phyloP scores from a whole-genome alignment of 2,888 invertebrate genomes.

The Perithous albicinctus region DNA sequence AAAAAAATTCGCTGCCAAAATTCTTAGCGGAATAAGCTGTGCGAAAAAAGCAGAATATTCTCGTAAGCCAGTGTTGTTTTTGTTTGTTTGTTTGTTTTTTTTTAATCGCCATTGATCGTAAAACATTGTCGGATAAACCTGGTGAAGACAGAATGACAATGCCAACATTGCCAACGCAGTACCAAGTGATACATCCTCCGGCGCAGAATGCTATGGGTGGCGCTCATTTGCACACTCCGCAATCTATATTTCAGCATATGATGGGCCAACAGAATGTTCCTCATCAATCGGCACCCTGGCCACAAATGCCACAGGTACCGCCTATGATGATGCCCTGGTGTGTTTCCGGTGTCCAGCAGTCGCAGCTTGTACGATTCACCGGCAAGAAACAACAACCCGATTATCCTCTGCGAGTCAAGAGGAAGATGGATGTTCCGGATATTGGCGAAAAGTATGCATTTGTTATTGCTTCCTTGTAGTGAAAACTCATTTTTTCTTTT shows the following conservation, averaged over 20 bases:
- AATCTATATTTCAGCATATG: slow-evolving; percentile 82
- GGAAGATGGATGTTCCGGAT: slow-evolving; percentile 78
- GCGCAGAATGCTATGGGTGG: slow-evolving; percentile 80
- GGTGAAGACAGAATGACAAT: slow-evolving; percentile 63
- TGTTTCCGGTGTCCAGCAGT: slow-evolving; percentile 76
- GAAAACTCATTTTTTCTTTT: too few species aligned
- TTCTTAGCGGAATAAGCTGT: not conserved
- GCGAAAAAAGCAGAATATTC: not conserved
- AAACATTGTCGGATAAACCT: not conserved
- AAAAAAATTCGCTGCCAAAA: not conserved
- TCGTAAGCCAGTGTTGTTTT: not conserved
- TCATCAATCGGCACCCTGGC: slow-evolving; percentile 75
- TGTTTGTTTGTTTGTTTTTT: too few species aligned
- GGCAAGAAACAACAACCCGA: slow-evolving; percentile 73
- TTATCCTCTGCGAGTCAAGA: slow-evolving; percentile 76
- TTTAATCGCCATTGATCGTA: slow-evolving; percentile 7
- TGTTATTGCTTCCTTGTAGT: too few species aligned
- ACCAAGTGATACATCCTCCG: slow-evolving; percentile 68
- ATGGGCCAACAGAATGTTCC: slow-evolving; percentile 77
- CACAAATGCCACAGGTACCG: slow-evolving; percentile 78
- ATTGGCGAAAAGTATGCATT: slow-evolving; percentile 74
- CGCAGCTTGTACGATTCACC: slow-evolving; percentile 80
- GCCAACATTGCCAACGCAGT: slow-evolving; percentile 70
- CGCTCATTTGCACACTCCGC: slow-evolving; percentile 80
- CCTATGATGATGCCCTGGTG: slow-evolving; percentile 82